Evolutionary conservation across 2,797 vertebrate genomes (phyloP), one percentile per base, ranked within the genome.

Genomic region (Pseudopleuronectes americanus): DNA sequence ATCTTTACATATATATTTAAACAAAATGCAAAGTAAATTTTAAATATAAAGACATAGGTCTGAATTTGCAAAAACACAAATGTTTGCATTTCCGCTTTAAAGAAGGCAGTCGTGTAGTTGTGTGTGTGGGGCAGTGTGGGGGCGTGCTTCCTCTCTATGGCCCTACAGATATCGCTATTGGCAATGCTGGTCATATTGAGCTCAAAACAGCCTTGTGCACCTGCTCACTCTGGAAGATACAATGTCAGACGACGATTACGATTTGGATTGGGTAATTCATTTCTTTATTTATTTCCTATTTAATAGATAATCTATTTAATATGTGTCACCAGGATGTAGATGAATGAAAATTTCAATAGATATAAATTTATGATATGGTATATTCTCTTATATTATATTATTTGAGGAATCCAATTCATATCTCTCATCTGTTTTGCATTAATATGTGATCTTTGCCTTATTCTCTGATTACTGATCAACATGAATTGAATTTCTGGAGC

Each of bases 241-340:
- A 58, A 12, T 55, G 57, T 1, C 38, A 38, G 2, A 43, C 16
- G 3, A 48, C 16, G n/a, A 31, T 6, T 4, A 3, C 14, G 6
- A 0, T 21, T 19, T 0, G 51, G 6, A 0, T 21, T 19, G 1
- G 51, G 85, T 87, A 68, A 62, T 83, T 64, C 24, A 5, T 19
- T 4, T 45, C n/a, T 8, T n/a, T 16, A 51, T 38, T 59, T 3
- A 21, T 12, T 0, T 0, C 3, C 17, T 8, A 22, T 22, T 49
- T 22, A 57, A 10, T 1, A 14, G 1, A 59, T 62, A 2, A 51
- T 28, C 2, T 21, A 23, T 10, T 0, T 12, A 62, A 23, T 0
- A 45, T 36, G 23, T 3, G 48, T 57, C 12, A 53, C 4, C 6
- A 28, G 4, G 14, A 16, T 16, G 38, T 13, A 41, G 38, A 41